Base-by-base conservation (phyloP, 2,888 invertebrate genomes). In the Monoplex corrugatus region DNA sequence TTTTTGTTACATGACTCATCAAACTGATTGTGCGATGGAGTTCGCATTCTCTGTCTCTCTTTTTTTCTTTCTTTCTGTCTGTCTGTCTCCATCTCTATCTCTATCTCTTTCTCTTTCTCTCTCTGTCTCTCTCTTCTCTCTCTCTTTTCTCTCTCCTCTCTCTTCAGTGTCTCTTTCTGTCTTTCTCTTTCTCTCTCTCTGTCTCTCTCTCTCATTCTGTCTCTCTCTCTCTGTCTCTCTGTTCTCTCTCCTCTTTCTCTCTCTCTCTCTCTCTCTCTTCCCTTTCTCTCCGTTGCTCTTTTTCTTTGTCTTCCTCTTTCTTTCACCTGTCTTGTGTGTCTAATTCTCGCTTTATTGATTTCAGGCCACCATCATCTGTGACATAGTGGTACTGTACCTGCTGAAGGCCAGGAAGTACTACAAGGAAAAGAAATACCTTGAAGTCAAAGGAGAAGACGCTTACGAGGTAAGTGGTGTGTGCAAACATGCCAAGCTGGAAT, bases 361-460 rank as follows among this genome's bases (percentile, higher is more conserved):
- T 35, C 92, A 96, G 96, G 96, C 96, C 28, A 96, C 96, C 19
- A 93, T 96, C 23, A 89, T 96, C 50, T 96, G 96, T 94, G 96
- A 96, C 92, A 92, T 96, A 28, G 92, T 96, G 23, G 96, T 96
- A 2, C 92, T 96, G 35, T 96, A 96, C 91, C 90, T 96, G 28
- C 93, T 96, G 78, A 96, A 96, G 90, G 94, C 95, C 32, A 93
- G 94, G 45, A 43, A 92, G 8, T 93, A 95, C 87, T 96, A 96
- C 93, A 92, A 93, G 89, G 94, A 96, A 5, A 95, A 96, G 91
- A 96, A 96, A 89, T 96, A 93, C 92, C 93, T 94, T 97, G 97
- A 96, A 97, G 97, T 94, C 97, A 98, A 94, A 98, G 95, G 93
- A 8, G 94, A 93, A 50, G 95, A 95, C 91, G 94, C 94, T 5